These are phyloP conservation scores for Sebastes fasciatus DNA, from an alignment of 2,113 vertebrate species.

Conservation along the genomic window DNA sequence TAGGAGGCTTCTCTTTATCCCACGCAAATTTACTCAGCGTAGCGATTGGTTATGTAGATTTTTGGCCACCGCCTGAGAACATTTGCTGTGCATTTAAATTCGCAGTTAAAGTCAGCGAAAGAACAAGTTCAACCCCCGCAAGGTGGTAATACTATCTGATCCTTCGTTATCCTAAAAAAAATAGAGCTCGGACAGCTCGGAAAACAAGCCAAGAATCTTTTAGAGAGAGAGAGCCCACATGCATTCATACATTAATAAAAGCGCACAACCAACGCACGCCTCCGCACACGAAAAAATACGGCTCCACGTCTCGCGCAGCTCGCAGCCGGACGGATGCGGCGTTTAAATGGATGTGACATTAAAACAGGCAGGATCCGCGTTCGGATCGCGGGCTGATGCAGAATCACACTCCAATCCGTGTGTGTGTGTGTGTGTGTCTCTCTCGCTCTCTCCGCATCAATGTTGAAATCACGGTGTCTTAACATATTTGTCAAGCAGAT, in stretches of 20 bases:
- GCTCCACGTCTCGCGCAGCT: not conserved
- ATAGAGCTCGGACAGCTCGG: constrained; percentile 19
- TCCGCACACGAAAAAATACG: not conserved
- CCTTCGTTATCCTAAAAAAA: constrained; percentile 30
- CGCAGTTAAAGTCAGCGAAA: constrained; percentile 16
- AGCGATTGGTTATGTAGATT: constrained; percentile 10
- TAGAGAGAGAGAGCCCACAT: constrained; percentile 2
- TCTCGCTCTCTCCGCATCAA: constrained; percentile 43
- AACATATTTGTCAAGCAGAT: constrained; percentile 76
- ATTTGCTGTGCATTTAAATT: constrained; percentile 34
- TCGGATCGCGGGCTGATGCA: constrained; percentile 38
- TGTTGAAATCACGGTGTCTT: constrained; percentile 67
- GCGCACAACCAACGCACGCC: constrained; percentile 10
- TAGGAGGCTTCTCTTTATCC: constrained; percentile 40
- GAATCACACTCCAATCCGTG: constrained; percentile 26
- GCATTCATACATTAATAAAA: constrained; percentile 45
- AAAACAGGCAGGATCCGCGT: constrained; percentile 42
- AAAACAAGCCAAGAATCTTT: constrained; percentile 5
- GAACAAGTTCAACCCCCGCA: constrained; percentile 18
- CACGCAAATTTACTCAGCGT: constrained; percentile 17
- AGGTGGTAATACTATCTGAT: constrained; percentile 2
- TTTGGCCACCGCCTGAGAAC: constrained; percentile 10
- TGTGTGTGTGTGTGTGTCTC: not conserved
- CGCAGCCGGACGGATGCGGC: constrained; percentile 18
- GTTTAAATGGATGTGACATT: constrained; percentile 67